phyloP scores from a whole-genome alignment of 2,888 invertebrate species.

The Ophonus ardosiacus region DNA sequence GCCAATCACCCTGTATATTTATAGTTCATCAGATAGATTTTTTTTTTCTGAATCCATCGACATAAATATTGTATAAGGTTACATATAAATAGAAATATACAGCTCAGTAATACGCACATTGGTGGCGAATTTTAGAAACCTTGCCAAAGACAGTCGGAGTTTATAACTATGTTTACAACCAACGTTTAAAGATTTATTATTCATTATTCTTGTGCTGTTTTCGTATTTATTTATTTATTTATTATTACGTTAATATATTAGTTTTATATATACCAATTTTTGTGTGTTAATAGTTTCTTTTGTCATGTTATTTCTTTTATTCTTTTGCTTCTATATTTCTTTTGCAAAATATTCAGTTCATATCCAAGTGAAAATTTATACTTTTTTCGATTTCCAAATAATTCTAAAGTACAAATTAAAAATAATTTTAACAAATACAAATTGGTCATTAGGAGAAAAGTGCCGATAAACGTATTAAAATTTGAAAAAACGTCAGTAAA shows the following conservation, averaged over 20 bases:
- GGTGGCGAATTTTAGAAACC: no score
- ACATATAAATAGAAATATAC: no score
- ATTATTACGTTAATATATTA: background rate
- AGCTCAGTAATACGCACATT: no score
- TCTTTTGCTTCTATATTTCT: background rate
- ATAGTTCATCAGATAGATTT: no score
- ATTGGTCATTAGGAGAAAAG: background rate
- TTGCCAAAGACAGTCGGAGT: no score
- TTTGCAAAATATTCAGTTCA: background rate
- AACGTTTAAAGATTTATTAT: background rate
- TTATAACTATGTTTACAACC: background rate
- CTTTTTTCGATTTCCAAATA: background rate
- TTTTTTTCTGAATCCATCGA: no score
- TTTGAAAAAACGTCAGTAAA: background rate
- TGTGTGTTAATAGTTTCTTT: background rate
- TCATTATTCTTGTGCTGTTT: background rate
- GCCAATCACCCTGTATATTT: no score
- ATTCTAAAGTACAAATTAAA: background rate
- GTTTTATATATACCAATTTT: background rate
- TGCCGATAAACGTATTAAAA: background rate
- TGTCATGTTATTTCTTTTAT: background rate
- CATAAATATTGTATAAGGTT: no score
- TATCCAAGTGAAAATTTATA: background rate
- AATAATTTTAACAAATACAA: background rate
- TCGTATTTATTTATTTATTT: background rate